Conservation (phyloP, 2,888 invertebrate species). For the Plebejus argus region DNA sequence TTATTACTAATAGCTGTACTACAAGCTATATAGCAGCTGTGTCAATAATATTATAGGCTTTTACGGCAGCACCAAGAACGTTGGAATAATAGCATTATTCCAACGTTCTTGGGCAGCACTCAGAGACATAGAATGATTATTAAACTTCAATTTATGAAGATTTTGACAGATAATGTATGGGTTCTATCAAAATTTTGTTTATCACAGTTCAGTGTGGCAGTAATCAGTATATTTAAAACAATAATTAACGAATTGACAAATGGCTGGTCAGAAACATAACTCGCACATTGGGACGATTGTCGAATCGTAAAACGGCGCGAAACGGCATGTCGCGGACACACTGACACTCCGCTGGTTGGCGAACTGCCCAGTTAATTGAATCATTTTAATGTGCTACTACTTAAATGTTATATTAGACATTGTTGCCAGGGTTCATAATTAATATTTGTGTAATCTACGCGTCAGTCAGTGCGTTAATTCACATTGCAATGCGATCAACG, state of each 20-base stretch:
- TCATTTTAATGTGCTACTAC: background rate
- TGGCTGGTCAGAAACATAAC: conserved; percentile 1
- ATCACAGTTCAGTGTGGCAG: no score
- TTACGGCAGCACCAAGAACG: no score
- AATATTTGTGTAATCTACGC: background rate
- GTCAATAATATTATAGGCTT: no score
- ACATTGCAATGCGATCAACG: background rate
- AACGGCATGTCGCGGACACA: conserved; percentile 15
- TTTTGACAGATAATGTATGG: no score
- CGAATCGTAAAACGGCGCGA: conserved; percentile 21
- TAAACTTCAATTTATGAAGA: no score
- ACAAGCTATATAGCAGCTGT: no score
- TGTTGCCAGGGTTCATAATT: background rate
- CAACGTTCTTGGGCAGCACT: no score
- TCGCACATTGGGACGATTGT: background rate
- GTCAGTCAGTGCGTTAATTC: background rate
- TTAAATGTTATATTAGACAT: conserved; percentile 8
- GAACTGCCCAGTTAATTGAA: conserved; percentile 8
- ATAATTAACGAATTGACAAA: conserved; percentile 1
- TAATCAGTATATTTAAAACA: background rate
- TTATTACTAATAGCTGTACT: no score
- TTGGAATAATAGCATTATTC: no score
- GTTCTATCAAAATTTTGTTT: no score
- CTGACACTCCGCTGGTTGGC: background rate
- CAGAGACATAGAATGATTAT: no score